Percentiles rank a stretch among this genome's conserved stretches.
These are phyloP conservation scores for Carposina sasakii DNA, from an alignment of 1,140 invertebrate genomes.

Conservation along the genomic window DNA sequence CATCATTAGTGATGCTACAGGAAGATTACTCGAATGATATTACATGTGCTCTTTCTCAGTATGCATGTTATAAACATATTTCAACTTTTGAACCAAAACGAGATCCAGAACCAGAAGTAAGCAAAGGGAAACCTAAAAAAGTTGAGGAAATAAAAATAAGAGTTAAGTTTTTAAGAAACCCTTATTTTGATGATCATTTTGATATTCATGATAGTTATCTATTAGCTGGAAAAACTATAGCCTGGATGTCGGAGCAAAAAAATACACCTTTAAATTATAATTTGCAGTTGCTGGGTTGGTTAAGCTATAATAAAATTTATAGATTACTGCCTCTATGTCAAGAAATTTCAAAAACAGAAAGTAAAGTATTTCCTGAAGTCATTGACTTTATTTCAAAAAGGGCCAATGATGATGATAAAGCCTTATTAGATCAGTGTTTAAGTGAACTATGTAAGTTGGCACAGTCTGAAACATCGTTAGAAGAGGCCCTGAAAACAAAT, in stretches of 20 bases:
- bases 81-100: conserved; percentile 69
- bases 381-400: conserved; percentile 39
- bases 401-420: conserved; percentile 34
- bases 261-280: conserved; percentile 75
- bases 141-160: conserved; percentile 83
- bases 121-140: conserved; percentile 57
- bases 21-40: conserved; percentile 87
- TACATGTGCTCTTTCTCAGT: conserved; percentile 79
- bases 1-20: conserved; percentile 88
- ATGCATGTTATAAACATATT: conserved; percentile 85
- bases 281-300: conserved; percentile 79
- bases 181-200: conserved; percentile 90
- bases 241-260: conserved; percentile 72
- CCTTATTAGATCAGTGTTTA: conserved; percentile 35
- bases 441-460: conserved; percentile 30
- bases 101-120: conserved; percentile 57
- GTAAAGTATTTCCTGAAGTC: conserved; percentile 46
- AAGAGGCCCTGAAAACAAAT: conserved; percentile 65
- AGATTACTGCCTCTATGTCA: conserved; percentile 64
- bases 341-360: conserved; percentile 31
- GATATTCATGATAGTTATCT: conserved; percentile 80
- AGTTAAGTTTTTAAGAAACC: conserved; percentile 85
- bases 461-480: conserved; percentile 39
- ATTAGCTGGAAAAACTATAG: conserved; percentile 86
- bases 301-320: conserved; percentile 80